Evolutionary conservation across 2,113 vertebrate species (phyloP).

Genomic region (Etheostoma spectabile): DNA sequence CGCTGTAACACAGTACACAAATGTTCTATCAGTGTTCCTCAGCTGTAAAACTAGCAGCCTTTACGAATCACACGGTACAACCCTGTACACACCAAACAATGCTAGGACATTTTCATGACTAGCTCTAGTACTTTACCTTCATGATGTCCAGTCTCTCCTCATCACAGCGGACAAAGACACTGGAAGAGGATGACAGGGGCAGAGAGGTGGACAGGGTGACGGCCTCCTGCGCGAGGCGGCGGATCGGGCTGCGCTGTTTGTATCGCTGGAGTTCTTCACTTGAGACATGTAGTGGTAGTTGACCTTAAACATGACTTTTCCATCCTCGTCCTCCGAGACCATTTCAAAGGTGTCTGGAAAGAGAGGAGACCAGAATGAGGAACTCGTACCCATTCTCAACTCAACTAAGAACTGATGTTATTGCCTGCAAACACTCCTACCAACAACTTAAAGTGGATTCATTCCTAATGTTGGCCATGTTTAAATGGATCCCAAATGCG

Average conservation of each 20-base stretch:
- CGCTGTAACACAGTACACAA: background rate
- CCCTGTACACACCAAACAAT: background rate
- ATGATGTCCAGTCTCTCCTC: constrained; percentile 98
- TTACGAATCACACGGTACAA: background rate
- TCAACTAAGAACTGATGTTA: background rate
- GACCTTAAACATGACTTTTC: constrained; percentile 97
- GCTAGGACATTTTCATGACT: background rate
- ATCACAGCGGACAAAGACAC: constrained; percentile 97
- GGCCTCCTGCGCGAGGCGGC: constrained; percentile 96
- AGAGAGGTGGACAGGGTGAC: constrained; percentile 98
- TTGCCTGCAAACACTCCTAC: background rate
- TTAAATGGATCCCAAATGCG: background rate
- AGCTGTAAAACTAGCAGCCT: background rate
- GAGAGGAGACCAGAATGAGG: background rate
- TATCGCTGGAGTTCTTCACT: constrained; percentile 97
- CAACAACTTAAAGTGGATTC: background rate
- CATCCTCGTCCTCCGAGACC: constrained; percentile 98
- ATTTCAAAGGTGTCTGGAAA: constrained; percentile 96
- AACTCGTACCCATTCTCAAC: background rate
- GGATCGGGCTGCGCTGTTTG: constrained; percentile 96
- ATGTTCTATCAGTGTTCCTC: background rate
- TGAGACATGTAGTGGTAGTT: constrained; percentile 99
- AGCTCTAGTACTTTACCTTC: constrained; percentile 87
- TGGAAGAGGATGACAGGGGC: constrained; percentile 96
- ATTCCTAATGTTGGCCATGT: background rate